Percentiles rank a stretch among this genome's conserved stretches.
Evolutionary conservation across 2,797 vertebrate species (phyloP).

Genomic region (Valencia hispanica): DNA sequence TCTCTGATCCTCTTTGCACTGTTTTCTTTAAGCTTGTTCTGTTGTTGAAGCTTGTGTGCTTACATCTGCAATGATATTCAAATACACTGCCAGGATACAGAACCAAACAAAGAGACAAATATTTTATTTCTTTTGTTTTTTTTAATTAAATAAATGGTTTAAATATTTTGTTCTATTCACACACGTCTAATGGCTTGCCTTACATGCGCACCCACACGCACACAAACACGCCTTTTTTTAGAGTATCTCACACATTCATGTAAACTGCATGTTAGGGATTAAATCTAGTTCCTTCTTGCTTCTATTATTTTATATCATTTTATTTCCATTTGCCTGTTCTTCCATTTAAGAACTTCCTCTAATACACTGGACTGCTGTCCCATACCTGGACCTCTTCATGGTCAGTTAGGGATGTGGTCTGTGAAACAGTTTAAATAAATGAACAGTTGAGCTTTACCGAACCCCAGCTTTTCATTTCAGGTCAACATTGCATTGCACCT

Average conservation of each 20-base stretch:
- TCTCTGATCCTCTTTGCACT: too few relatives aligned
- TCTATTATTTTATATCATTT: background rate
- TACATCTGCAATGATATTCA: too few relatives aligned
- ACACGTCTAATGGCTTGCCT: too few relatives aligned
- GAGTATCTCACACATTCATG: background rate
- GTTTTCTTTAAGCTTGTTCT: too few relatives aligned
- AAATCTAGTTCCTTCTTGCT: background rate
- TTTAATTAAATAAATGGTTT: too few relatives aligned
- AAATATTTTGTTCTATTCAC: too few relatives aligned
- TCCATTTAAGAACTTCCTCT: background rate
- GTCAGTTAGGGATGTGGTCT: background rate
- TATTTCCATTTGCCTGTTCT: background rate
- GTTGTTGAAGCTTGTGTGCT: too few relatives aligned
- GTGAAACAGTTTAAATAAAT: background rate
- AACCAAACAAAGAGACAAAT: too few relatives aligned
- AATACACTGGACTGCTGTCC: background rate
- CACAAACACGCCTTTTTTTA: too few relatives aligned
- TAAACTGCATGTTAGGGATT: background rate
- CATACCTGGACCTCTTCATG: background rate
- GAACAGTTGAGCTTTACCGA: constrained; percentile 9
- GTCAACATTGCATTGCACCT: constrained; percentile 10
- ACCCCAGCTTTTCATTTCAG: background rate
- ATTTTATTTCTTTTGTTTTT: too few relatives aligned
- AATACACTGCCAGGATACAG: too few relatives aligned
- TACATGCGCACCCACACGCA: too few relatives aligned